phyloP scores from a whole-genome alignment of 2,888 invertebrate genomes.

The Drosophila gaucha region DNA sequence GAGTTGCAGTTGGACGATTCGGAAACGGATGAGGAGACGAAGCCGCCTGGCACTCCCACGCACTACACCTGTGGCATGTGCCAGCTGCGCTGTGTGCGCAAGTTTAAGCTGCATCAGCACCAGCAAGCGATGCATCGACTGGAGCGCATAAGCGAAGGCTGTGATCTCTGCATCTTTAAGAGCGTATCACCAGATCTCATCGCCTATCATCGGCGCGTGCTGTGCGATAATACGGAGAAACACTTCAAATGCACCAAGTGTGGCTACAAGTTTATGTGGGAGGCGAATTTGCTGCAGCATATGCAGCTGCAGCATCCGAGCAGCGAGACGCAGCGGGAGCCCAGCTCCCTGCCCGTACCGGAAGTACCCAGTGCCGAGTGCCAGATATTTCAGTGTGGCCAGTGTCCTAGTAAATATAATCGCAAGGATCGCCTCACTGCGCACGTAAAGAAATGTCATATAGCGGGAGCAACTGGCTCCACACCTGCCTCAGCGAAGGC shows the following conservation, averaged over 20 bases:
- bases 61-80: conserved; percentile 81
- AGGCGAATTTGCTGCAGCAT: conserved; percentile 80
- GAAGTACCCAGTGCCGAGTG: conserved; percentile 14
- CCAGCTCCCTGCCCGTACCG: not conserved
- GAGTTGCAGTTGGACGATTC: conserved; percentile 83
- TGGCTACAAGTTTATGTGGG: conserved; percentile 83
- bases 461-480: conserved; percentile 6
- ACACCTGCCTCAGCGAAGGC: not conserved
- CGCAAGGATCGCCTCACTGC: conserved; percentile 82
- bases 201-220: conserved; percentile 85
- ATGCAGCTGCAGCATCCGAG: conserved; percentile 62
- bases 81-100: conserved; percentile 75
- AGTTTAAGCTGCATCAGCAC: conserved; percentile 81
- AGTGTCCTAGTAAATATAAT: conserved; percentile 82
- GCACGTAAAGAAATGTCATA: conserved; percentile 79
- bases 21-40: conserved; percentile 82
- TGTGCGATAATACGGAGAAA: conserved; percentile 81
- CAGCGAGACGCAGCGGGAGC: conserved; percentile 14
- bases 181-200: conserved; percentile 86
- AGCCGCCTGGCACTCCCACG: conserved; percentile 31
- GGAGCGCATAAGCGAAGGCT: conserved; percentile 86
- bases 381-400: conserved; percentile 77
- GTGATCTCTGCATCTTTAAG: conserved; percentile 86
- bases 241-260: conserved; percentile 78
- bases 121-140: conserved; percentile 82